phyloP scores from a whole-genome alignment of 2,888 invertebrate genomes.

The Lutraria lutraria region DNA sequence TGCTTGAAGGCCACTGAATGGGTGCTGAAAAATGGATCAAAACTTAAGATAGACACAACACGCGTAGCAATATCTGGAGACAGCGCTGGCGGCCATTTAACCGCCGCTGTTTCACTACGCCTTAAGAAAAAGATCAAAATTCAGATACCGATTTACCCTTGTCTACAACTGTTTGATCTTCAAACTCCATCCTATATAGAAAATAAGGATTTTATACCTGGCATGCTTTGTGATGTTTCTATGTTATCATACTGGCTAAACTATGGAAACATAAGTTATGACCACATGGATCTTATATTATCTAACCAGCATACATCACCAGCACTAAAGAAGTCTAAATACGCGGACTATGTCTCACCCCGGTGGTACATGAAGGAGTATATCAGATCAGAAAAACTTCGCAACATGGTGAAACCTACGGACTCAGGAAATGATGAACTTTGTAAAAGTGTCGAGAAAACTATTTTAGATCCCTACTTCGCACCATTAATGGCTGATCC shows the following conservation, averaged over 20 bases:
- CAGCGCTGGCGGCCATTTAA: slow-evolving; percentile 78
- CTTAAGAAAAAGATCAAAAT: slow-evolving; percentile 76
- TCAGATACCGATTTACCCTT: slow-evolving; percentile 83
- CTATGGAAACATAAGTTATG: slow-evolving; percentile 75
- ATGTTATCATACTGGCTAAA: slow-evolving; percentile 79
- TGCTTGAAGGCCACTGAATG: slow-evolving; percentile 84
- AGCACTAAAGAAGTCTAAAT: slow-evolving; percentile 74
- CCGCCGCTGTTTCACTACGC: slow-evolving; percentile 75
- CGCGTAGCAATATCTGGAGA: slow-evolving; percentile 79
- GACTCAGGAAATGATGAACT: slow-evolving; percentile 73
- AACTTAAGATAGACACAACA: slow-evolving; percentile 75
- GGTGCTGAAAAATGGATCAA: slow-evolving; percentile 78
- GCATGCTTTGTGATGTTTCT: slow-evolving; percentile 75
- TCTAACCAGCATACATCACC: slow-evolving; percentile 76
- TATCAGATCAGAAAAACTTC: slow-evolving; percentile 70
- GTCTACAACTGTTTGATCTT: slow-evolving; percentile 85
- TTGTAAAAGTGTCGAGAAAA: slow-evolving; percentile 70
- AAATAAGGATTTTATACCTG: slow-evolving; percentile 74
- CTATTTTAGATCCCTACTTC: slow-evolving; percentile 77
- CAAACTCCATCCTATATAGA: slow-evolving; percentile 82
- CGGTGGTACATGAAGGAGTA: slow-evolving; percentile 76
- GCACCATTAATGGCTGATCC: slow-evolving; percentile 85
- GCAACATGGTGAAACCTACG: slow-evolving; percentile 70
- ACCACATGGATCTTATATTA: slow-evolving; percentile 71
- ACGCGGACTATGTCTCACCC: slow-evolving; percentile 71